phyloP scores from a whole-genome alignment of 1,140 invertebrate genomes.

The Proales similis region DNA sequence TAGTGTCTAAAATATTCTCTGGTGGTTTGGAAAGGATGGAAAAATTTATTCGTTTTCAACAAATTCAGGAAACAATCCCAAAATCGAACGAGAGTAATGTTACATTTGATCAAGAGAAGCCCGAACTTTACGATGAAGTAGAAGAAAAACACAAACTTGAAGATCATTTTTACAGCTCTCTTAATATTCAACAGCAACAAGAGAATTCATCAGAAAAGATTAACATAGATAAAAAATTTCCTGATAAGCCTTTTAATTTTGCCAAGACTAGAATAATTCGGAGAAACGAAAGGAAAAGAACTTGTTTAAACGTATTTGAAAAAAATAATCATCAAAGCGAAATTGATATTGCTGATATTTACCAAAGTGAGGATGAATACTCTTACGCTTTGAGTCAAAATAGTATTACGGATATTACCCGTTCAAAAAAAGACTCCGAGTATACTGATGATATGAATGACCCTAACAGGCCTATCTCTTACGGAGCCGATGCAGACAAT shows the following conservation, averaged over 20 bases:
- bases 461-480: too few relatives aligned
- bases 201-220: background rate
- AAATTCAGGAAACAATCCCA: background rate
- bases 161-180: slow-evolving; percentile 31
- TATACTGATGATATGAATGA: slow-evolving; percentile 30
- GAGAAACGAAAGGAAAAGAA: background rate
- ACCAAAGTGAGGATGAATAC: slow-evolving; percentile 11
- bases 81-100: background rate
- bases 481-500: too few relatives aligned
- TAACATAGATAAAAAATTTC: background rate
- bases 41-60: background rate
- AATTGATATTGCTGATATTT: too few relatives aligned
- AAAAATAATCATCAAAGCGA: background rate
- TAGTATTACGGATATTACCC: background rate
- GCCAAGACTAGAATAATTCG: background rate
- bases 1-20: slow-evolving; percentile 19
- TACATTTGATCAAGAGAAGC: slow-evolving; percentile 6
- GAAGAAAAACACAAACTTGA: slow-evolving; percentile 14
- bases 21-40: slow-evolving; percentile 22
- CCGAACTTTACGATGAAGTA: slow-evolving; percentile 30
- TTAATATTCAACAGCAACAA: background rate
- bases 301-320: slow-evolving; percentile 20
- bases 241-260: background rate
- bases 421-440: slow-evolving; percentile 14
- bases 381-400: slow-evolving; percentile 31